phyloP scores from a whole-genome alignment of 1,140 invertebrate species.

The Leucophenga varia region DNA sequence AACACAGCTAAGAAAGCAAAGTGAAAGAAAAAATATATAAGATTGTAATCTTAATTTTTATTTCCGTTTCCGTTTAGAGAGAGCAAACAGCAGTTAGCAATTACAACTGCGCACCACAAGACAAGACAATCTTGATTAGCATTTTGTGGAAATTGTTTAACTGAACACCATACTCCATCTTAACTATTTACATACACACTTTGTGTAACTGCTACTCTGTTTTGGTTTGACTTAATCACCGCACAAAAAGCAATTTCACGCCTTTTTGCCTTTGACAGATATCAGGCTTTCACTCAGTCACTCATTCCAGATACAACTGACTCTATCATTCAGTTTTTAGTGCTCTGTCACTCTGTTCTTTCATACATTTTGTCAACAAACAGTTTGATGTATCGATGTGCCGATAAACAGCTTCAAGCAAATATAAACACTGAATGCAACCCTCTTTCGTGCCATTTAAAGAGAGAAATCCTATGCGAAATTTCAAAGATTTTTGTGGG shows the following conservation, averaged over 20 bases:
- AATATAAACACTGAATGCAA: no score
- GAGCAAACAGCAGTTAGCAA: no score
- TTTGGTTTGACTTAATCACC: constrained; percentile 43
- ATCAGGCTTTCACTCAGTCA: constrained; percentile 7
- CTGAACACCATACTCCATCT: background rate
- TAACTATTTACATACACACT: background rate
- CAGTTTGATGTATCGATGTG: constrained; percentile 46
- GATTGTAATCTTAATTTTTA: constrained; percentile 45
- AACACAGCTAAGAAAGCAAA: no score
- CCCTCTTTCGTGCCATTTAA: no score
- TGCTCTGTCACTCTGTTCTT: constrained; percentile 2
- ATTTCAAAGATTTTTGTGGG: constrained; percentile 32
- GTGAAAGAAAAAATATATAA: no score
- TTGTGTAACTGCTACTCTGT: constrained; percentile 1
- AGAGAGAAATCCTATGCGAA: no score
- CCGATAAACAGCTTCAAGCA: no score
- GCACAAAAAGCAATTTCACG: constrained; percentile 49
- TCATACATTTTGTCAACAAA: constrained; percentile 43
- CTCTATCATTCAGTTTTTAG: background rate
- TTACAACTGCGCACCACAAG: no score
- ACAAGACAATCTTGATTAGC: no score
- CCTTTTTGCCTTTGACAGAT: constrained; percentile 36
- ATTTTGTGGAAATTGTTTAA: background rate
- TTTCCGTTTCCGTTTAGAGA: no score
- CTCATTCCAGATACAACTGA: no score